Conservation (phyloP, 2,797 vertebrate species). For the Ambastaia sidthimunki region DNA sequence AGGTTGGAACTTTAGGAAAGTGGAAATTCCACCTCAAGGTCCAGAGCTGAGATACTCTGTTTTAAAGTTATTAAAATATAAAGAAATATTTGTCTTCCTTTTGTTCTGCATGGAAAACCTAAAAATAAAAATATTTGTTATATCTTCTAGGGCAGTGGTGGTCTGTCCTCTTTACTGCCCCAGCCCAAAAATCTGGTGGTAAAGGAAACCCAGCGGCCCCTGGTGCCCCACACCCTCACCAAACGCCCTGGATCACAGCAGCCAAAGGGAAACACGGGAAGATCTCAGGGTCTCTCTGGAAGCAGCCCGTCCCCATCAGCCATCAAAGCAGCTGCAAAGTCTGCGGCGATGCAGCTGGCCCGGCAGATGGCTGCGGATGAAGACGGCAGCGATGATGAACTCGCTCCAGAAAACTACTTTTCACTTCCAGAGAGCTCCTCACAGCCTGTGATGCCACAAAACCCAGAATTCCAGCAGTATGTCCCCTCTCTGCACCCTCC, state of each 20-base stretch:
- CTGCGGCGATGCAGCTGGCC: slow-evolving; percentile 90
- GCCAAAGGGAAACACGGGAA: slow-evolving; percentile 50
- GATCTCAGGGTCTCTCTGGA: slow-evolving; percentile 65
- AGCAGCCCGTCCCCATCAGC: slow-evolving; percentile 91
- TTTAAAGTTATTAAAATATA: too few relatives aligned
- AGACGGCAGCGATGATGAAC: slow-evolving; percentile 88
- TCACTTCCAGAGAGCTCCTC: slow-evolving; percentile 83
- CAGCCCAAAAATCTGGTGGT: too few relatives aligned
- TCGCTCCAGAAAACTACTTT: slow-evolving; percentile 94
- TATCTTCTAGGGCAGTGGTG: slow-evolving; percentile 68
- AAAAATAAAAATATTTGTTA: too few relatives aligned
- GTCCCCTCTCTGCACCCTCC: slow-evolving; percentile 71
- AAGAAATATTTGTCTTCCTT: too few relatives aligned
- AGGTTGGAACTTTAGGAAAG: too few relatives aligned
- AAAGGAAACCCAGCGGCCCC: too few relatives aligned
- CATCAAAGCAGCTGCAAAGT: slow-evolving; percentile 97
- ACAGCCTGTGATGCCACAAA: slow-evolving; percentile 42
- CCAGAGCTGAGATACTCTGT: too few relatives aligned
- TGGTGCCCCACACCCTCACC: too few relatives aligned
- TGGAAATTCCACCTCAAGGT: too few relatives aligned
- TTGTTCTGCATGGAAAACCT: too few relatives aligned
- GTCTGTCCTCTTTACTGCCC: too few relatives aligned
- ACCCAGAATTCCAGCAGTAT: slow-evolving; percentile 68
- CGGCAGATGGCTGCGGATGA: slow-evolving; percentile 92
- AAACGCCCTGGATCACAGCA: slow-evolving; percentile 69